Conservation (phyloP, 2,888 invertebrate genomes). For the Chromoteleia sp. region DNA sequence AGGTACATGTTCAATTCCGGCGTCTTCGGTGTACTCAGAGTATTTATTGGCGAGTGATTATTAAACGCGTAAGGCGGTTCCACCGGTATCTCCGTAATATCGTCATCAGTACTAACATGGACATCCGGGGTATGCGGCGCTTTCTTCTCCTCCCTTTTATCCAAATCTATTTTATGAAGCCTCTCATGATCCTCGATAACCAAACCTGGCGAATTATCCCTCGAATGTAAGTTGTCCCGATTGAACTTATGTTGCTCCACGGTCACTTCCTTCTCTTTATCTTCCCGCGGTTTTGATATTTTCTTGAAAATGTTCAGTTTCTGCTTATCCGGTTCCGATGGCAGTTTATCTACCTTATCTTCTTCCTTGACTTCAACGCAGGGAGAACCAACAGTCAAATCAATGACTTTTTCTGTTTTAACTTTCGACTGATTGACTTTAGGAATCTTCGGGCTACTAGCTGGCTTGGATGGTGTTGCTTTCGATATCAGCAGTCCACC, state of each 20-base stretch:
- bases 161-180: slow-evolving; percentile 69
- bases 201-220: slow-evolving; percentile 79
- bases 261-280: slow-evolving; percentile 88
- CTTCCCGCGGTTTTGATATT: slow-evolving; percentile 89
- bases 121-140: slow-evolving; percentile 82
- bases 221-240: slow-evolving; percentile 79
- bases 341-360: slow-evolving; percentile 88
- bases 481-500: slow-evolving; percentile 77
- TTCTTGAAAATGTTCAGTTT: slow-evolving; percentile 95
- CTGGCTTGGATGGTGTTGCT: slow-evolving; percentile 75
- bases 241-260: slow-evolving; percentile 82
- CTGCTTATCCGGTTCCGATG: slow-evolving; percentile 92
- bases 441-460: slow-evolving; percentile 75
- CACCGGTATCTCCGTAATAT: slow-evolving; percentile 56
- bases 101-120: slow-evolving; percentile 68
- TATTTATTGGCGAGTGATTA: slow-evolving; percentile 86
- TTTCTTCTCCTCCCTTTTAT: slow-evolving; percentile 80
- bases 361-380: slow-evolving; percentile 86
- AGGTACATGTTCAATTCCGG: slow-evolving; percentile 87
- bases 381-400: slow-evolving; percentile 58
- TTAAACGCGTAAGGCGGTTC: slow-evolving; percentile 80
- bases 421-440: slow-evolving; percentile 76
- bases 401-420: slow-evolving; percentile 77
- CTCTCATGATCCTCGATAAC: slow-evolving; percentile 84
- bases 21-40: slow-evolving; percentile 86